A percentile compares a stretch with the other conserved stretches of the same genome.
These are phyloP conservation scores for Eledone cirrhosa DNA, from an alignment of 2,888 invertebrate genomes.

Conservation along the genomic window DNA sequence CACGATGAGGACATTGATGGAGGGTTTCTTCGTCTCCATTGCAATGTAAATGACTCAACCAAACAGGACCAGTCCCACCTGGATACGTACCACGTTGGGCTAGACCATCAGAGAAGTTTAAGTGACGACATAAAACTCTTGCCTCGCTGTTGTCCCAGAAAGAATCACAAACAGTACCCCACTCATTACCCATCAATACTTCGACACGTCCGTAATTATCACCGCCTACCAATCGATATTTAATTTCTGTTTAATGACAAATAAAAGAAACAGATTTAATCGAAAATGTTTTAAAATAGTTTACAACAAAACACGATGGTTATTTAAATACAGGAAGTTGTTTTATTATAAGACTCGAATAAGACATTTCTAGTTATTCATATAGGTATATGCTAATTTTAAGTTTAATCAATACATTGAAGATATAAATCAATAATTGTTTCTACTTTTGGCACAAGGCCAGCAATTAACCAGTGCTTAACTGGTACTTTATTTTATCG, in stretches of 20 bases:
- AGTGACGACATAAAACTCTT: conserved; percentile 69
- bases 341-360: too few species aligned
- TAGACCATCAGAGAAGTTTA: conserved; percentile 52
- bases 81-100: conserved; percentile 43
- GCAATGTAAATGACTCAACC: conserved; percentile 57
- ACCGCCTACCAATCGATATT: conserved; percentile 47
- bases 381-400: too few species aligned
- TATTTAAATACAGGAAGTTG: too few species aligned
- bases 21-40: conserved; percentile 47
- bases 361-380: too few species aligned
- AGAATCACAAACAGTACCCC: conserved; percentile 81
- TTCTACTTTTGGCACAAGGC: too few species aligned
- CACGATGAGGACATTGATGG: conserved; percentile 53
- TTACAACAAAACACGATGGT: neutral
- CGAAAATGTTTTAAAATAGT: neutral
- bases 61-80: conserved; percentile 58
- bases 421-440: too few species aligned
- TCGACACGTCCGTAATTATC: conserved; percentile 69
- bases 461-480: too few species aligned
- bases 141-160: conserved; percentile 77
- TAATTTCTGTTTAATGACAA: conserved; percentile 42
- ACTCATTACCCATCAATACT: conserved; percentile 75
- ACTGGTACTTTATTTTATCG: too few species aligned
- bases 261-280: neutral
- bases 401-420: too few species aligned